A percentile compares a stretch with the other conserved stretches of the same genome.
Evolutionary conservation across 1,140 invertebrate genomes (phyloP).

Genomic region (Mactra quadrangularis): DNA sequence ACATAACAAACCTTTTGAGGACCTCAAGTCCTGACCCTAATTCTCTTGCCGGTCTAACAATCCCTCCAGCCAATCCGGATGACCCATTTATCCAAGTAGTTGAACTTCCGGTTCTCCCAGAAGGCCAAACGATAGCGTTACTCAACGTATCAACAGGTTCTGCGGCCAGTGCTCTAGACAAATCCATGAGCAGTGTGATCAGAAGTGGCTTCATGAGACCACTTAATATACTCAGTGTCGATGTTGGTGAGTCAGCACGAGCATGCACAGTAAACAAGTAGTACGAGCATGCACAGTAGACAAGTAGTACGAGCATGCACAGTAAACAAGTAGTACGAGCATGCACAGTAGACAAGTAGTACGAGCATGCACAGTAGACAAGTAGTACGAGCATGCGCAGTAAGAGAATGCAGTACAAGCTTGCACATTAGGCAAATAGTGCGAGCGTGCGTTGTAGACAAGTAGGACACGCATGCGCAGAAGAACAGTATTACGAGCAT

Average conservation of each 20-base stretch:
- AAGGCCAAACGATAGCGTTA: constrained; percentile 45
- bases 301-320: background rate
- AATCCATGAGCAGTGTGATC: background rate
- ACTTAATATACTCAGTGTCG: background rate
- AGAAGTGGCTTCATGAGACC: background rate
- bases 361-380: background rate
- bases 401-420: background rate
- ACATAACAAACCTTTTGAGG: constrained; percentile 6
- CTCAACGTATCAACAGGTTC: background rate
- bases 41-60: background rate
- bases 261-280: background rate
- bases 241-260: constrained; percentile 18
- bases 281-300: background rate
- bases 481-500: background rate
- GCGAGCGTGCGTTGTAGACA: too few relatives aligned
- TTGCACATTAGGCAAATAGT: background rate
- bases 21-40: too few relatives aligned
- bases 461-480: too few relatives aligned
- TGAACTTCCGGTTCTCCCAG: constrained; percentile 45
- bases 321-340: background rate
- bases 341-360: background rate
- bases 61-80: constrained; percentile 7
- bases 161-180: background rate
- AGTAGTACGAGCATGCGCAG: background rate
- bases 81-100: constrained; percentile 38